Evolutionary conservation across 2,797 vertebrate species (phyloP).

Genomic region (Tragelaphus eurycerus): DNA sequence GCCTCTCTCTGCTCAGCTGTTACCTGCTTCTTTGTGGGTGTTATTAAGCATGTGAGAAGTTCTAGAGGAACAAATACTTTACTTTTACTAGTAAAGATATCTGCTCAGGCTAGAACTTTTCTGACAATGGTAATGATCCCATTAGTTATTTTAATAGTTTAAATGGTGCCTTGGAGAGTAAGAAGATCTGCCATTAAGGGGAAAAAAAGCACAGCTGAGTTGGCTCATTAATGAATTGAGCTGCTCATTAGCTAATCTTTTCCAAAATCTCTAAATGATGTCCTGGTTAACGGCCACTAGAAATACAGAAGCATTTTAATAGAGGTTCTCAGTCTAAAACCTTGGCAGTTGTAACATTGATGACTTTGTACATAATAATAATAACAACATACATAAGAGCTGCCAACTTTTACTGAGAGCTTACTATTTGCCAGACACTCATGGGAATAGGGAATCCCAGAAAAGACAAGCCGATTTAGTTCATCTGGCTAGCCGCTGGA

Average conservation of each 20-base stretch:
- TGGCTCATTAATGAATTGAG: constrained; percentile 63
- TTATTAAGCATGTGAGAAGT: background rate
- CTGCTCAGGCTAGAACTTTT: constrained; percentile 32
- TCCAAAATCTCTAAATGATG: constrained; percentile 52
- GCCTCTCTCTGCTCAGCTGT: background rate
- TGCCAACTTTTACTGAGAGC: background rate
- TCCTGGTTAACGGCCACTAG: constrained; percentile 48
- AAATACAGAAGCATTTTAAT: constrained; percentile 41
- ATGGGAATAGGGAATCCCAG: background rate
- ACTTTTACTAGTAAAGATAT: constrained; percentile 19
- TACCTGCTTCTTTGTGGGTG: background rate
- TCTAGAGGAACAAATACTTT: constrained; percentile 16
- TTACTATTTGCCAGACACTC: background rate
- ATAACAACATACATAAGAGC: background rate
- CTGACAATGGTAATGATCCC: constrained; percentile 65
- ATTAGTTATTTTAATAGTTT: constrained; percentile 74
- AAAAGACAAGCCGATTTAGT: background rate
- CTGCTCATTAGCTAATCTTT: constrained; percentile 61
- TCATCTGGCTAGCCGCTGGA: background rate
- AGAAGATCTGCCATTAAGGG: constrained; percentile 40
- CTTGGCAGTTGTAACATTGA: background rate
- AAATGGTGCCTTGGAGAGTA: constrained; percentile 63
- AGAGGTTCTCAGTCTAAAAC: constrained; percentile 14
- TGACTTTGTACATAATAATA: background rate
- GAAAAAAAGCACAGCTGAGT: constrained; percentile 48